These are phyloP conservation scores for Semotilus atromaculatus DNA, from an alignment of 2,797 vertebrate genomes.

Conservation along the genomic window DNA sequence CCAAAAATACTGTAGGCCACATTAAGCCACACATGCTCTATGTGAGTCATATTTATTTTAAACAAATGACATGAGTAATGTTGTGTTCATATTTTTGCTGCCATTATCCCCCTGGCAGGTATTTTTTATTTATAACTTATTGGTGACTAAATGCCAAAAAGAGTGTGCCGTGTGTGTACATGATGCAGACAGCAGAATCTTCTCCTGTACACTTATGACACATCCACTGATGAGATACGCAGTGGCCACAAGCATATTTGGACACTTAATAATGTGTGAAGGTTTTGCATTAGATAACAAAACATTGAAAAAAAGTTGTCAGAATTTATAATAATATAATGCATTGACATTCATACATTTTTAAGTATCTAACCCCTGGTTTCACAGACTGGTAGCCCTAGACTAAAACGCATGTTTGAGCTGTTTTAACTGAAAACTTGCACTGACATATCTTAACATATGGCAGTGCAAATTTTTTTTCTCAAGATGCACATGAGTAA, in stretches of 20 bases:
- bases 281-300: not conserved
- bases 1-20: not conserved
- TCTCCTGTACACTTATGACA: not conserved
- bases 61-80: constrained; percentile 7
- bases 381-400: too few relatives aligned
- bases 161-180: not conserved
- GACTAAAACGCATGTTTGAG: too few relatives aligned
- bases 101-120: not conserved
- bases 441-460: too few relatives aligned
- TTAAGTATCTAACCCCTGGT: not conserved
- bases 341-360: not conserved
- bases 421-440: too few relatives aligned
- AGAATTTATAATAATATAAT: not conserved
- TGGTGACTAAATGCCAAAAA: not conserved
- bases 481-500: too few relatives aligned
- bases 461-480: too few relatives aligned
- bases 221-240: not conserved
- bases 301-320: not conserved
- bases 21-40: not conserved
- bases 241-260: not conserved
- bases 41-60: not conserved
- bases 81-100: not conserved
- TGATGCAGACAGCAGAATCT: not conserved
- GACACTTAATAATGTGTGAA: constrained; percentile 4
- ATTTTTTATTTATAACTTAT: not conserved